Evolutionary conservation across 64 coral and sea anemone genomes (phyloP).

Genomic region (Stichodactyla helianthus): DNA sequence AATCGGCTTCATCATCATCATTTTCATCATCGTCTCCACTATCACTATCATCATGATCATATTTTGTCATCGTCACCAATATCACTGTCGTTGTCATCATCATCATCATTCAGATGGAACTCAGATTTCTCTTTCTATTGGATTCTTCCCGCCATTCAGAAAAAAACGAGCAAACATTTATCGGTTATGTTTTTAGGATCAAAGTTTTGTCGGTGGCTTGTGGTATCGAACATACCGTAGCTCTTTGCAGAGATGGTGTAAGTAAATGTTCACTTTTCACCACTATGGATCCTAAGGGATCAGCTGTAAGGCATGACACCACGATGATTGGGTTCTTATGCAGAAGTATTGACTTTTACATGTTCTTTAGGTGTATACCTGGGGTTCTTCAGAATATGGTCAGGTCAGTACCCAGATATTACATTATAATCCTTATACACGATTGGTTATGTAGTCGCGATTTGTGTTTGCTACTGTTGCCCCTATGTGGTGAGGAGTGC

Average conservation of each 20-base stretch:
- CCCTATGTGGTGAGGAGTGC: too few species aligned
- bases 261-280: constrained; percentile 13
- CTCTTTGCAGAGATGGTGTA: constrained; percentile 88
- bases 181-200: constrained; percentile 61
- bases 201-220: constrained; percentile 99
- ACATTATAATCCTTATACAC: background rate
- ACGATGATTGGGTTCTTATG: background rate
- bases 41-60: background rate
- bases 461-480: too few species aligned
- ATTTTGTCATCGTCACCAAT: background rate
- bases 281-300: too few species aligned
- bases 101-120: too few species aligned
- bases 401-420: constrained; percentile 59
- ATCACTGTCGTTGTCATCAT: too few species aligned
- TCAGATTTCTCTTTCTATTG: too few species aligned
- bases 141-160: too few species aligned
- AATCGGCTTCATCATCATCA: too few species aligned
- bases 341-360: background rate
- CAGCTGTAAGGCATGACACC: background rate
- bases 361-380: constrained; percentile 72
- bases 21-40: too few species aligned
- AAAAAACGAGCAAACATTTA: too few species aligned
- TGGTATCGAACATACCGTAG: constrained; percentile 88
- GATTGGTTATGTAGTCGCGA: background rate
- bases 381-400: constrained; percentile 96